These are phyloP conservation scores for Danio jaintianensis DNA, from an alignment of 2,797 vertebrate genomes.

Conservation along the genomic window DNA sequence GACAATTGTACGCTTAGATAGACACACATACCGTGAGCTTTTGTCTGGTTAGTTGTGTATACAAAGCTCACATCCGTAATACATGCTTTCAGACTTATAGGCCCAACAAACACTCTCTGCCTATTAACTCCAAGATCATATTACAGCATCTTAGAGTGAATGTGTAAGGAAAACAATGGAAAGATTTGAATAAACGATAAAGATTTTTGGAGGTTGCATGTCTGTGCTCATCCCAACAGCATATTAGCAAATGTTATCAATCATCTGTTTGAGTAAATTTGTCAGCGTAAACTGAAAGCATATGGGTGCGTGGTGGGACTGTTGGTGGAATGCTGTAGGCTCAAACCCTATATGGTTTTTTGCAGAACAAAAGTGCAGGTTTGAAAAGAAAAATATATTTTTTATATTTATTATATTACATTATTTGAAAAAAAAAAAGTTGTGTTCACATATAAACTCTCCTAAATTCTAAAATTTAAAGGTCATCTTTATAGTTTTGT, in stretches of 20 bases:
- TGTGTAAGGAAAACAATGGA: neutral
- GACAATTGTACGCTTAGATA: neutral
- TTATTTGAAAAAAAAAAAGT: no score
- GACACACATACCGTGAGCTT: constrained; percentile 15
- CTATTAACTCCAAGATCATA: constrained; percentile 31
- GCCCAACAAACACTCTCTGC: constrained; percentile 13
- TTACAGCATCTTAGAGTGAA: constrained; percentile 12
- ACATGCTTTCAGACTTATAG: neutral
- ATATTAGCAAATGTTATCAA: neutral
- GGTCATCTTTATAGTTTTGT: no score
- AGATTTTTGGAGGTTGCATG: neutral
- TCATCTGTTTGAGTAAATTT: constrained; percentile 10
- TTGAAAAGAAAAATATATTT: no score
- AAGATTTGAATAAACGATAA: neutral
- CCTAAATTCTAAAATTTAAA: no score
- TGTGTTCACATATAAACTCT: no score
- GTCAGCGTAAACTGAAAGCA: neutral
- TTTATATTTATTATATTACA: no score
- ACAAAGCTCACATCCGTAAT: constrained; percentile 42
- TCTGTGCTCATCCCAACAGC: neutral
- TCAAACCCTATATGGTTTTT: neutral
- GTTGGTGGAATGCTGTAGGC: neutral
- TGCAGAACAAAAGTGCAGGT: no score
- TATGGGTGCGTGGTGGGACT: neutral
- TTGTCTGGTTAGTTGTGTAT: constrained; percentile 22